Evolutionary conservation across 2,888 invertebrate genomes (phyloP).

Genomic region (Melanotus villosus): DNA sequence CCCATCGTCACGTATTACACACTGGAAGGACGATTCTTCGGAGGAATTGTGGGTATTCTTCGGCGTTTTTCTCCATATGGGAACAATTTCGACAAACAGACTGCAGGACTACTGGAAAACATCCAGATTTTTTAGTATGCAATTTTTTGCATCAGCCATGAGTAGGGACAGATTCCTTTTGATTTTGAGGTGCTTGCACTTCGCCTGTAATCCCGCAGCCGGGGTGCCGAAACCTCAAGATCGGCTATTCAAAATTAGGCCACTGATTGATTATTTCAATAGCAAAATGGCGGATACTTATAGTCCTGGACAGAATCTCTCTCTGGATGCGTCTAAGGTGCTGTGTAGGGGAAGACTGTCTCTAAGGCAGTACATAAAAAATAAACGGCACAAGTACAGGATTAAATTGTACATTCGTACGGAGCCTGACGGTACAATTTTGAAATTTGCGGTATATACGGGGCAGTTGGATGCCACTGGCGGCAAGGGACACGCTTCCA

Average conservation of each 20-base stretch:
- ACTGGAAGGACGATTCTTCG: neutral
- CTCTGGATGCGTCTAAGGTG: constrained; percentile 49
- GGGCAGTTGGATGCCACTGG: constrained; percentile 49
- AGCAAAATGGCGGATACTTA: constrained; percentile 38
- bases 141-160: neutral
- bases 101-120: constrained; percentile 29
- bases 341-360: constrained; percentile 52
- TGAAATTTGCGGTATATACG: constrained; percentile 52
- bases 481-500: constrained; percentile 52
- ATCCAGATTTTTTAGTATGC: constrained; percentile 1
- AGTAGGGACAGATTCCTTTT: constrained; percentile 11
- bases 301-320: constrained; percentile 46
- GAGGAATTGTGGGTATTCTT: neutral
- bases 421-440: constrained; percentile 47
- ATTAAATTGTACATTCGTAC: too few species aligned
- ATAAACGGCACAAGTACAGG: too few species aligned
- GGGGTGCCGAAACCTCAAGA: neutral
- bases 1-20: neutral
- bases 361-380: too few species aligned
- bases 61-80: constrained; percentile 13
- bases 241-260: constrained; percentile 37
- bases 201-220: neutral
- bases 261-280: constrained; percentile 2
- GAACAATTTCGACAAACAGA: too few species aligned
- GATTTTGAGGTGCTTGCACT: constrained; percentile 20